Evolutionary conservation across 2,113 vertebrate species (phyloP).

Genomic region (Cyprinodon brontotheroides): DNA sequence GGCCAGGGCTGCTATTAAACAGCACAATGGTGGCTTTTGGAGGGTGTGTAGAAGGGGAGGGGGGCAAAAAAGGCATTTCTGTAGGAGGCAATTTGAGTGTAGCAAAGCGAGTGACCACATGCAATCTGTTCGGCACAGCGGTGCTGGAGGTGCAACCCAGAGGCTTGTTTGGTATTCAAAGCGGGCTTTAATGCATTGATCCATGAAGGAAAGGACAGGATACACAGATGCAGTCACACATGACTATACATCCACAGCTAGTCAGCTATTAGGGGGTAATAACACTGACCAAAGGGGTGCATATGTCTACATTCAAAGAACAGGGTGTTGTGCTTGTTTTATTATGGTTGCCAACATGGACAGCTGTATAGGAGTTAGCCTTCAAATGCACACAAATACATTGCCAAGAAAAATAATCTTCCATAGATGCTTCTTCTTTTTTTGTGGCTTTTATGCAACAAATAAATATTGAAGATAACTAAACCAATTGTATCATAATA

Average conservation of each 20-base stretch:
- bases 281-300: conserved; percentile 42
- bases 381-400: neutral
- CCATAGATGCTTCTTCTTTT: neutral
- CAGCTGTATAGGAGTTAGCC: neutral
- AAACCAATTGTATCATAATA: too few species aligned
- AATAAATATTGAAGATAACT: too few species aligned
- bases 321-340: conserved; percentile 28
- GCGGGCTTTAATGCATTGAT: conserved; percentile 64
- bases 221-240: conserved; percentile 53
- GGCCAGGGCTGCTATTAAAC: conserved; percentile 56
- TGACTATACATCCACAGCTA: conserved; percentile 58
- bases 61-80: conserved; percentile 37
- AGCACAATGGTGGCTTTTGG: conserved; percentile 44
- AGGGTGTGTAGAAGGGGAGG: conserved; percentile 1
- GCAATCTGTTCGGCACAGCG: conserved; percentile 54
- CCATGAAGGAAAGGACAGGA: conserved; percentile 70
- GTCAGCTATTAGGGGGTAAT: conserved; percentile 53
- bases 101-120: conserved; percentile 49
- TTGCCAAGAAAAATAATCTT: neutral
- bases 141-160: conserved; percentile 48
- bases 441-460: too few species aligned
- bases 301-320: conserved; percentile 37
- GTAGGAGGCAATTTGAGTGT: conserved; percentile 44
- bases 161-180: conserved; percentile 72
- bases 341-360: conserved; percentile 7